Conservation (phyloP, 2,797 vertebrate species). For the Manis javanica region DNA sequence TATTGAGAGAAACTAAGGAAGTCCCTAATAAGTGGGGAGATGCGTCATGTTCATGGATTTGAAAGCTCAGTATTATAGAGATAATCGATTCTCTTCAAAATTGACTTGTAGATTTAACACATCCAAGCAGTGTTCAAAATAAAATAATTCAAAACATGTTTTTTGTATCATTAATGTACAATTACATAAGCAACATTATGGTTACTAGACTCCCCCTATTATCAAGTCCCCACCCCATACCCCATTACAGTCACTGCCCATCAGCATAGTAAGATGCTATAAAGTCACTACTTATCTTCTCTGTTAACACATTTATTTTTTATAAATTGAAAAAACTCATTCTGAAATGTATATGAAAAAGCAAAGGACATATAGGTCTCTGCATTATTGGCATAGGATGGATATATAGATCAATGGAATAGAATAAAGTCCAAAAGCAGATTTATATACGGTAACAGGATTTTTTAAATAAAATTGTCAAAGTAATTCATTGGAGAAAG, state of each 20-base stretch:
- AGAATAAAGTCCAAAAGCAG: neutral
- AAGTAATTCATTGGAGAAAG: neutral
- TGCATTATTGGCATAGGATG: too few relatives aligned
- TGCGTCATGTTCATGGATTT: neutral
- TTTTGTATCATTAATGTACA: too few relatives aligned
- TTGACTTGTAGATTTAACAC: neutral
- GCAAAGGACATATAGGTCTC: neutral
- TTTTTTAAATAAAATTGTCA: neutral
- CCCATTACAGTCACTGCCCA: too few relatives aligned
- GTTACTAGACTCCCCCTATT: too few relatives aligned
- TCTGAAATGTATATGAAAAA: neutral
- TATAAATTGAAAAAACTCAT: neutral
- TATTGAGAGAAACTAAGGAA: neutral
- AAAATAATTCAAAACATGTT: too few relatives aligned
- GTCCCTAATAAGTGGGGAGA: neutral
- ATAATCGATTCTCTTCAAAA: neutral
- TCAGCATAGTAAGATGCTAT: too few relatives aligned
- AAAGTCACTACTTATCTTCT: too few relatives aligned
- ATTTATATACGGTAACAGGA: neutral
- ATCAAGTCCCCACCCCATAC: too few relatives aligned
- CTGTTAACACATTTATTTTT: too few relatives aligned
- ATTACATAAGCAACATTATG: too few relatives aligned
- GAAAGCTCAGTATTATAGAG: neutral
- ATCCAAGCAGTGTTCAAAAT: neutral
- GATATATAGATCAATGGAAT: neutral